Percentiles rank a stretch among this genome's conserved stretches.
phyloP scores from a whole-genome alignment of 2,113 vertebrate species.

The Larimichthys polyactis region DNA sequence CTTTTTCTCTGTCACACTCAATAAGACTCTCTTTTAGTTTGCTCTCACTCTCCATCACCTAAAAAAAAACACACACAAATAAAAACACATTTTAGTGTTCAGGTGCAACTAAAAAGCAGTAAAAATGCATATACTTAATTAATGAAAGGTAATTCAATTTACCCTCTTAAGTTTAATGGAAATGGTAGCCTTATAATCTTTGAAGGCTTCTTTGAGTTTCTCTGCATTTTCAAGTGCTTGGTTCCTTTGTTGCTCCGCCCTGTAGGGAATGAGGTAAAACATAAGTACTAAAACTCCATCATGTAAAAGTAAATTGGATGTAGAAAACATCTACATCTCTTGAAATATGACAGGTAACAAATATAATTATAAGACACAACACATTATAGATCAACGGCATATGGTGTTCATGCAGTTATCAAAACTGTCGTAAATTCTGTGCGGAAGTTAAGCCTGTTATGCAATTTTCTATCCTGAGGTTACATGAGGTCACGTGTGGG shows the following conservation, averaged over 20 bases:
- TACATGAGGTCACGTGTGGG: too few relatives aligned
- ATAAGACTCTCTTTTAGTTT: slow-evolving; percentile 84
- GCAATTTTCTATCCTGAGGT: too few relatives aligned
- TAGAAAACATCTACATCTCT: neutral
- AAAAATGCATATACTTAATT: neutral
- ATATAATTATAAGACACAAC: neutral
- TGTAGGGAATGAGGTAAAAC: slow-evolving; percentile 70
- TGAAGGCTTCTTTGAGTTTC: slow-evolving; percentile 89
- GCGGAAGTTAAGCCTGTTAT: neutral
- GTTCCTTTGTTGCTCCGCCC: slow-evolving; percentile 93
- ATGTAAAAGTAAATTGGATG: neutral
- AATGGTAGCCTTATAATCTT: slow-evolving; percentile 88
- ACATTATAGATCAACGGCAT: neutral
- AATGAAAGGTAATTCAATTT: neutral
- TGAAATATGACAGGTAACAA: neutral
- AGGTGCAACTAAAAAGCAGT: neutral
- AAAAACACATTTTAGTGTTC: neutral
- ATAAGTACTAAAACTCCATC: neutral
- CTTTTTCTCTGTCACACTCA: slow-evolving; percentile 87
- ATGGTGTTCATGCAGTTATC: neutral
- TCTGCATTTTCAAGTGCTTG: slow-evolving; percentile 91
- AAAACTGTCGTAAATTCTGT: neutral
- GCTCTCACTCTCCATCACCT: slow-evolving; percentile 90
- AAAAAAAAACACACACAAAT: slow-evolving; percentile 37
- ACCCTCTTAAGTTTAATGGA: slow-evolving; percentile 89